phyloP scores from a whole-genome alignment of 2,797 vertebrate genomes.

The Malurus splendens region DNA sequence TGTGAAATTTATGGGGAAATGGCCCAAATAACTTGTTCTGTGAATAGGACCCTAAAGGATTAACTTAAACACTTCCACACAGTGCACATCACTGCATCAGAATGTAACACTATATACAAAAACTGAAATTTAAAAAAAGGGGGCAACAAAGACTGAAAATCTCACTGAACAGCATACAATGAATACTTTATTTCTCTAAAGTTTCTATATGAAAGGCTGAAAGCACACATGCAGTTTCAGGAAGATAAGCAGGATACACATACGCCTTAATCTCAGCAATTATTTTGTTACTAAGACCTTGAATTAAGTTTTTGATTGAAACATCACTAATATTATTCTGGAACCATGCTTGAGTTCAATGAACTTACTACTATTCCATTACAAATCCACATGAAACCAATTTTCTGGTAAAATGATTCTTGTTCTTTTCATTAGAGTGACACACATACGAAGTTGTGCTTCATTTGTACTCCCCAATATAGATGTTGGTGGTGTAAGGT shows the following conservation, averaged over 20 bases:
- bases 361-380: conserved; percentile 62
- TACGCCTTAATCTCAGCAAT: conserved; percentile 37
- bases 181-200: conserved; percentile 23
- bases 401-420: conserved; percentile 71
- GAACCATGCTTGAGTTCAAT: conserved; percentile 44
- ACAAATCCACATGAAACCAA: conserved; percentile 74
- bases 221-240: neutral
- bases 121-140: conserved; percentile 19
- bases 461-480: conserved; percentile 59
- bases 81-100: conserved; percentile 58
- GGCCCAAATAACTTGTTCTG: conserved; percentile 55
- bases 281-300: conserved; percentile 32
- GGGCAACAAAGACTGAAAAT: conserved; percentile 40
- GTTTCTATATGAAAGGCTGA: neutral
- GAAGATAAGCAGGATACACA: conserved; percentile 33
- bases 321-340: conserved; percentile 67
- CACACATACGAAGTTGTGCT: conserved; percentile 61
- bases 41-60: conserved; percentile 59
- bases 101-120: conserved; percentile 58
- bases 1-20: conserved; percentile 56
- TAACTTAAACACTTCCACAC: conserved; percentile 63
- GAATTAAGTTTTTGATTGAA: conserved; percentile 57
- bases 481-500: conserved; percentile 47
- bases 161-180: conserved; percentile 27
- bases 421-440: conserved; percentile 71